Percentiles rank a stretch among this genome's conserved stretches.
These are phyloP conservation scores for Branchellion lobata DNA, from an alignment of 2,888 invertebrate genomes.

Conservation along the genomic window DNA sequence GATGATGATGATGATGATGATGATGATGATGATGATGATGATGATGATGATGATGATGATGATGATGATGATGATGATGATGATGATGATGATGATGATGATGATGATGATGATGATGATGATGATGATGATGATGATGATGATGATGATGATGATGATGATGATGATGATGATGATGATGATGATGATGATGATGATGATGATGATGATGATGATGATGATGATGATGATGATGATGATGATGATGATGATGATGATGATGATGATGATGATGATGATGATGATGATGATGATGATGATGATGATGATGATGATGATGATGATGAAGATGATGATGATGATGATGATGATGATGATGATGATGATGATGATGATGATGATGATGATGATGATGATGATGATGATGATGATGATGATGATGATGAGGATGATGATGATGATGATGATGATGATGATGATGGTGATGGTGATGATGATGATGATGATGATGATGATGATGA, in stretches of 20 bases:
- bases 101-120: slow-evolving; percentile 32
- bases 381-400: slow-evolving; percentile 38
- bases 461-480: slow-evolving; percentile 30
- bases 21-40: slow-evolving; percentile 34
- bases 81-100: slow-evolving; percentile 32
- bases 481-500: slow-evolving; percentile 37
- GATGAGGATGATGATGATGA: too few relatives aligned
- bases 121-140: slow-evolving; percentile 32
- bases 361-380: slow-evolving; percentile 39
- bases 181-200: background rate
- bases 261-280: slow-evolving; percentile 42
- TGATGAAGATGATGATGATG: slow-evolving; percentile 31
- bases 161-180: slow-evolving; percentile 34
- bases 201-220: slow-evolving; percentile 36
- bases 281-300: slow-evolving; percentile 43
- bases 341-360: slow-evolving; percentile 39
- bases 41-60: slow-evolving; percentile 27
- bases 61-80: slow-evolving; percentile 31
- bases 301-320: slow-evolving; percentile 38
- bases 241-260: slow-evolving; percentile 22
- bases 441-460: slow-evolving; percentile 25
- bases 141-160: slow-evolving; percentile 29
- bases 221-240: slow-evolving; percentile 20
- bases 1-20: slow-evolving; percentile 33
- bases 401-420: background rate